Evolutionary conservation across 2,113 vertebrate genomes (phyloP).

Genomic region (Erythrolamprus reginae): DNA sequence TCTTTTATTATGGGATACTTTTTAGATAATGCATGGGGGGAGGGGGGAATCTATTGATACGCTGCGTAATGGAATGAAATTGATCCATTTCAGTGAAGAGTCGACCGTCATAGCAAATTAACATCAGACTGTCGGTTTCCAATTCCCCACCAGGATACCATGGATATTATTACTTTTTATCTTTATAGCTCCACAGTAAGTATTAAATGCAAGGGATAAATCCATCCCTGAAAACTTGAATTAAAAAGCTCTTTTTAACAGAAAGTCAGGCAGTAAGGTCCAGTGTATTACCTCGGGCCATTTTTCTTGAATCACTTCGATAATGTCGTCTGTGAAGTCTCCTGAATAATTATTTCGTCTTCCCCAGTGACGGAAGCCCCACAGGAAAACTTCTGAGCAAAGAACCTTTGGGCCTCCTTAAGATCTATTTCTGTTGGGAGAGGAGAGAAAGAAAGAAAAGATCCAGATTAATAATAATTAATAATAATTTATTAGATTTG

Average conservation of each 20-base stretch:
- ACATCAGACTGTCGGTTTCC: background rate
- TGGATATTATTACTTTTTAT: background rate
- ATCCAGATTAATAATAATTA: too few relatives aligned
- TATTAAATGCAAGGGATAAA: background rate
- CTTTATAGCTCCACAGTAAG: background rate
- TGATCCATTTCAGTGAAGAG: background rate
- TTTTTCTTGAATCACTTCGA: conserved; percentile 97
- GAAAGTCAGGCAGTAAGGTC: background rate
- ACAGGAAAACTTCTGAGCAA: conserved; percentile 99
- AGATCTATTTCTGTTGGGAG: conserved; percentile 87
- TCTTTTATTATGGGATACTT: background rate
- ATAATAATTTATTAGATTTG: too few relatives aligned
- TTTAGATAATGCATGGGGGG: background rate
- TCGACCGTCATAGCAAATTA: background rate
- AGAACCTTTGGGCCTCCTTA: conserved; percentile 98
- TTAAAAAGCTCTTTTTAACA: background rate
- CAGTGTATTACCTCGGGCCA: conserved; percentile 85
- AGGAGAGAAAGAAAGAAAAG: conserved; percentile 7
- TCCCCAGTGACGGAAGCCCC: conserved; percentile 97
- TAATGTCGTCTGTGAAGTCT: conserved; percentile 98
- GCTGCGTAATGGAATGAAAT: background rate
- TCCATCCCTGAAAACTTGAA: background rate
- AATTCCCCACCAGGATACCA: background rate
- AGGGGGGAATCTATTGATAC: background rate
- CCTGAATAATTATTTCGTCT: conserved; percentile 99